Evolutionary conservation across 2,113 vertebrate genomes (phyloP), one percentile per base, ranked within the genome.

Genomic region (Syngnathus scovelli): DNA sequence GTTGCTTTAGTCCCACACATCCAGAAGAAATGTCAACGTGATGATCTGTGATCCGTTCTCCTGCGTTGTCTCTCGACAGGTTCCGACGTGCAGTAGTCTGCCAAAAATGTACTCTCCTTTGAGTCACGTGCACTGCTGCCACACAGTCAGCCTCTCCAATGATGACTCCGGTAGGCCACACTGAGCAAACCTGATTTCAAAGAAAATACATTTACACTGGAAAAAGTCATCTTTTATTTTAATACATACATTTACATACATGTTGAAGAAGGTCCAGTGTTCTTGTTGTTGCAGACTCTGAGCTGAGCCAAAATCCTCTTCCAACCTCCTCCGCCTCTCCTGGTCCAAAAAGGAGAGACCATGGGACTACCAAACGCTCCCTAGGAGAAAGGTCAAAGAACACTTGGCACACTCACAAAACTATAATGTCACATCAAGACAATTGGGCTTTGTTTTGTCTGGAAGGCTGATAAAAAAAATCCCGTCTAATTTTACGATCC

Each of bases 321-420:
- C 69, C 55, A 23, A 54, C 19, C 61, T 46, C 79, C 23, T 90
- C 92, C 49, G 80, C 86, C 80, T 81, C 84, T 59, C 74, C 81
- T 23, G 1, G 0, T 36, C 78, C 87, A 2, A 19, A 77, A 70
- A 86, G 79, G 46, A 92, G 82, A 43, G 23, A 23, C 1, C 23
- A 82, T 77, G 90, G 91, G 69, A 86, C 92, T 69, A 82, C 93
- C 71, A 86, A 82, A 65, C 87, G 83, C 43, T 94, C 94, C 86
- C 93, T 96, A 73, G 92, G 90, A 84, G 93, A 97, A 84, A 93
- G 96, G 96, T 98, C 90, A 72, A 33, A 49, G 21, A 64, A 52
- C 27, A 55, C 21, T 48, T 51, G 8, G 2, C 19, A 62, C 7
- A 38, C 41, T 67, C 8, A 43, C 44, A 51, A 37, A 11, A 51